These are phyloP conservation scores for Macrosteles quadrilineatus DNA, from an alignment of 1,140 invertebrate species.

Conservation along the genomic window DNA sequence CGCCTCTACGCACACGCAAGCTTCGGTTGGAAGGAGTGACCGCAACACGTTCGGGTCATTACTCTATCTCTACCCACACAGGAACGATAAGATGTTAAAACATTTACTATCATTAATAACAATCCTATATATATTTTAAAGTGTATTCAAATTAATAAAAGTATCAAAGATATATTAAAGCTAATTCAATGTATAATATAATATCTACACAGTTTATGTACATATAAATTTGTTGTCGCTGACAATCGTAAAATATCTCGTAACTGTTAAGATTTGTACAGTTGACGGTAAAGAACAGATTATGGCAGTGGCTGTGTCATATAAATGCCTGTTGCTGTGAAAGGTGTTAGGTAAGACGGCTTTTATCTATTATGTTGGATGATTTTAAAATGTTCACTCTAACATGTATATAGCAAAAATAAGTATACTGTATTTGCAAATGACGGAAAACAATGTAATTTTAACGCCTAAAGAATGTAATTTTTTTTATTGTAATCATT, in stretches of 20 bases:
- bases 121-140: constrained; percentile 16
- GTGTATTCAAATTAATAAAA: constrained; percentile 24
- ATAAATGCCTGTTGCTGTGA: constrained; percentile 1
- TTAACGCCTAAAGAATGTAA: no score
- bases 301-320: constrained; percentile 6
- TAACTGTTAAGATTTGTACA: constrained; percentile 21
- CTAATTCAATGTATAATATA: constrained; percentile 11
- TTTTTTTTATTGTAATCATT: no score
- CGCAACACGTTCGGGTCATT: no score
- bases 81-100: constrained; percentile 17
- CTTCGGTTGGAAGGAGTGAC: no score
- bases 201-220: constrained; percentile 22
- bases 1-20: no score
- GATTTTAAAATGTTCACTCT: no score
- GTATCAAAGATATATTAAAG: constrained; percentile 27
- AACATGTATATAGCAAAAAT: no score
- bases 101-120: constrained; percentile 1
- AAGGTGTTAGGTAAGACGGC: no score
- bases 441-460: no score
- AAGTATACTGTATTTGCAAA: no score
- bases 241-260: constrained; percentile 19
- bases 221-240: constrained; percentile 2
- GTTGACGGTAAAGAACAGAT: constrained; percentile 10
- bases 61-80: neutral
- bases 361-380: no score